Evolutionary conservation across 2,113 vertebrate species (phyloP).

Genomic region (Erythrolamprus reginae): DNA sequence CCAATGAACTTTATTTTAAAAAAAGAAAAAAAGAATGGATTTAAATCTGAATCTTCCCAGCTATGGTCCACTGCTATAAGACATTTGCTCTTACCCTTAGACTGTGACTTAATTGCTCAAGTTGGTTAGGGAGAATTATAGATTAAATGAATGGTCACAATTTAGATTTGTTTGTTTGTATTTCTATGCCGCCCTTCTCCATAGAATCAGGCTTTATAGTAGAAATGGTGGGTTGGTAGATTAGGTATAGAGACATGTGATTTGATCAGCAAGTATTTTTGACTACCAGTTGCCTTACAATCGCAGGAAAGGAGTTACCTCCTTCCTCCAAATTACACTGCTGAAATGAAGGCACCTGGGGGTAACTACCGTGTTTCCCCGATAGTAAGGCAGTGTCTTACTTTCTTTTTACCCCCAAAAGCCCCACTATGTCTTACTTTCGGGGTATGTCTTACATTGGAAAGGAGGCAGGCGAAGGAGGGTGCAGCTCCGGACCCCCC

Average conservation of each 20-base stretch:
- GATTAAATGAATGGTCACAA: not conserved
- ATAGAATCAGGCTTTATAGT: too few relatives aligned
- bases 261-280: not conserved
- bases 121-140: not conserved
- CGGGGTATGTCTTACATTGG: too few relatives aligned
- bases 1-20: too few relatives aligned
- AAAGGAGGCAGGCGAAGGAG: too few relatives aligned
- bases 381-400: too few relatives aligned
- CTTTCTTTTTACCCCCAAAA: too few relatives aligned
- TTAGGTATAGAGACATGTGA: not conserved
- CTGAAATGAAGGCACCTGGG: not conserved
- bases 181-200: too few relatives aligned
- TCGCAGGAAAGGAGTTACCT: not conserved
- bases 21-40: not conserved
- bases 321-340: not conserved
- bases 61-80: not conserved
- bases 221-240: not conserved
- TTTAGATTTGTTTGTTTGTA: too few relatives aligned
- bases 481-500: too few relatives aligned
- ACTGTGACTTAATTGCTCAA: not conserved
- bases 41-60: not conserved
- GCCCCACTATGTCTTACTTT: too few relatives aligned
- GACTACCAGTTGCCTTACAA: not conserved
- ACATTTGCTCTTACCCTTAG: not conserved
- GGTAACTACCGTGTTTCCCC: too few relatives aligned